A percentile compares a stretch with the other conserved stretches of the same genome.
Evolutionary conservation across 1,140 invertebrate genomes (phyloP).

Genomic region (Solenopsis fugax): DNA sequence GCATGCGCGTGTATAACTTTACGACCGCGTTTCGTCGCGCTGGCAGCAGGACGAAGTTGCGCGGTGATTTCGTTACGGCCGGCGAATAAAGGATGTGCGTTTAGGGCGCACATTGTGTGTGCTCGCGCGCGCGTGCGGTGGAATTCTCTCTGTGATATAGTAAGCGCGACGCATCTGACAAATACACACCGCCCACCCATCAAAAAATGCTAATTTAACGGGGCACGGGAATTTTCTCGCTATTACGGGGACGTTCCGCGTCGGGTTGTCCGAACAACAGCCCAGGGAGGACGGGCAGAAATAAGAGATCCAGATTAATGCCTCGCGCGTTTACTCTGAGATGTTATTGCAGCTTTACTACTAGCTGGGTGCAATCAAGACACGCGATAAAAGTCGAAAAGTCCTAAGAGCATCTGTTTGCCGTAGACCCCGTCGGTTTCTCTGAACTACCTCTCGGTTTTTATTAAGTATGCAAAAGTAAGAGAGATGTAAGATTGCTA

Average conservation of each 20-base stretch:
- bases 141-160: constrained; percentile 14
- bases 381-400: neutral
- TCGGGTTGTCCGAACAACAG: constrained; percentile 40
- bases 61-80: constrained; percentile 60
- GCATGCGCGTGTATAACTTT: constrained; percentile 67
- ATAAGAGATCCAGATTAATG: constrained; percentile 31
- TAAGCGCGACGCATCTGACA: constrained; percentile 42
- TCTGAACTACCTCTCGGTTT: neutral
- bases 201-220: constrained; percentile 58
- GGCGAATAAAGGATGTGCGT: constrained; percentile 52
- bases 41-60: constrained; percentile 49
- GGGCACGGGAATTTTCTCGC: constrained; percentile 26
- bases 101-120: constrained; percentile 45
- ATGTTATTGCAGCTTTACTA: constrained; percentile 33
- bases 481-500: constrained; percentile 31
- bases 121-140: neutral
- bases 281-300: neutral
- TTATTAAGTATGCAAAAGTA: constrained; percentile 22
- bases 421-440: neutral
- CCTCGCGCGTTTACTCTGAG: neutral
- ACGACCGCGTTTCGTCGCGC: constrained; percentile 51
- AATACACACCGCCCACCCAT: neutral
- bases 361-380: neutral
- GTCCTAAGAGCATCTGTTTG: constrained; percentile 19
- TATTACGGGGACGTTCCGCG: constrained; percentile 18